These are phyloP conservation scores for Malacosoma neustria DNA, from an alignment of 2,888 invertebrate species.

Conservation along the genomic window DNA sequence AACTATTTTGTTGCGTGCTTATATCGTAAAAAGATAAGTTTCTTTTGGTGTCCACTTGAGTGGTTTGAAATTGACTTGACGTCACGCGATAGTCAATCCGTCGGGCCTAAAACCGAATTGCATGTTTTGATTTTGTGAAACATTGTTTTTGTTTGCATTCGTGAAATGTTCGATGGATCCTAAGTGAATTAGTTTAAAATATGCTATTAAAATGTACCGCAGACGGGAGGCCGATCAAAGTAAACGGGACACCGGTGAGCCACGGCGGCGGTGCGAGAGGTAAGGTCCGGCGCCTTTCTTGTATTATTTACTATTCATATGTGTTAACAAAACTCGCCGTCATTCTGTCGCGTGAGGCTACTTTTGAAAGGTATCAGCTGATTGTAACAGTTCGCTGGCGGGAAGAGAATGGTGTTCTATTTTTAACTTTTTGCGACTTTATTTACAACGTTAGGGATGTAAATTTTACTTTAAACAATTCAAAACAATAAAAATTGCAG, in stretches of 20 bases:
- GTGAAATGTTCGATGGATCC: conserved; percentile 43
- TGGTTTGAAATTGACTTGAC: conserved; percentile 62
- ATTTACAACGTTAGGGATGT: too few species aligned
- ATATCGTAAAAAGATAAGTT: conserved; percentile 3
- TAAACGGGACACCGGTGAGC: conserved; percentile 51
- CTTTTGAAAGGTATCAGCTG: not conserved
- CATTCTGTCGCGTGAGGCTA: not conserved
- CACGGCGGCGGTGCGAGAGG: conserved; percentile 67
- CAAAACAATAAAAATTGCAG: too few species aligned
- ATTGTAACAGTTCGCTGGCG: not conserved
- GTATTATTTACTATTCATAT: too few species aligned
- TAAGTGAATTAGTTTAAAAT: conserved; percentile 45
- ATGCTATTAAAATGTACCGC: conserved; percentile 71
- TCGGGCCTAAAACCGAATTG: conserved; percentile 34
- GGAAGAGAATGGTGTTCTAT: conserved; percentile 10
- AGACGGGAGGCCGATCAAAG: conserved; percentile 68
- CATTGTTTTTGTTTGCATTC: conserved; percentile 26
- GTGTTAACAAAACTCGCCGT: too few species aligned
- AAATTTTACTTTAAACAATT: too few species aligned
- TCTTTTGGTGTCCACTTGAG: conserved; percentile 45
- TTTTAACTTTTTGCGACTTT: conserved; percentile 2
- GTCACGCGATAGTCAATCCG: conserved; percentile 59
- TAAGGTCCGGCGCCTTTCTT: conserved; percentile 27
- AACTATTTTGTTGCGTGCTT: conserved; percentile 19
- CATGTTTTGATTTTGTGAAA: conserved; percentile 40